Evolutionary conservation across 2,888 invertebrate genomes (phyloP), one percentile per base, ranked within the genome.

Genomic region (Digitonthophagus gazella): DNA sequence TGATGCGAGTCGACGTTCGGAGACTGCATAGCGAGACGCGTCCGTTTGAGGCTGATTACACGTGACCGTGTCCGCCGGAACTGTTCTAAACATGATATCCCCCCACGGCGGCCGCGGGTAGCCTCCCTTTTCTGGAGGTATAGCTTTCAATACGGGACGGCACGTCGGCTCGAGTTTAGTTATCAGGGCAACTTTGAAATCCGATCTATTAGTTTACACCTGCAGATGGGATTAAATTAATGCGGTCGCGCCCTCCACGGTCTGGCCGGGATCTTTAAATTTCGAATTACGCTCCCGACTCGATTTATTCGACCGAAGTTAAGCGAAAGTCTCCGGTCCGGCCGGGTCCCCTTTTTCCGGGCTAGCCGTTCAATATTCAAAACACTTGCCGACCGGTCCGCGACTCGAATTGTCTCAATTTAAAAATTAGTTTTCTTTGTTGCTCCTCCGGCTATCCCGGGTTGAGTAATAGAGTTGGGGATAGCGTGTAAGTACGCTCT

Each of bases 351-450:
- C 20, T 61, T 61, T n/a, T 4, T 16, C 15, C 15, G 14, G 14
- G 11, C 15, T 2, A 19, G 15, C 18, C 20, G 61, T 18, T 61
- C 18, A 61, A 61, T 18, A 61, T 61, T 61, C 61, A 61, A 61
- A 61, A 61, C 61, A 61, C 16, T 61, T 20, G 61, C 61, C 19
- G 61, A 20, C 19, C 11, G 20, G 61, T 61, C 20, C 18, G 18
- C 19, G 18, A 20, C 18, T 61, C 19, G 58, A 70, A 65, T 65
- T 71, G 69, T 65, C 58, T 63, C 67, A 69, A 69, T 69, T 71
- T 69, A 70, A 71, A 67, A 71, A 71, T 71, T 71, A 70, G 70
- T 63, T 63, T 65, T 67, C 56, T 70, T 70, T 67, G 67, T 71
- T 69, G 63, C 66, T 61, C 20, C n/a, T n/a, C 16, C 20, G 5